Evolutionary conservation across 2,797 vertebrate genomes (phyloP).

Genomic region (Helicolenus hilgendorfi): DNA sequence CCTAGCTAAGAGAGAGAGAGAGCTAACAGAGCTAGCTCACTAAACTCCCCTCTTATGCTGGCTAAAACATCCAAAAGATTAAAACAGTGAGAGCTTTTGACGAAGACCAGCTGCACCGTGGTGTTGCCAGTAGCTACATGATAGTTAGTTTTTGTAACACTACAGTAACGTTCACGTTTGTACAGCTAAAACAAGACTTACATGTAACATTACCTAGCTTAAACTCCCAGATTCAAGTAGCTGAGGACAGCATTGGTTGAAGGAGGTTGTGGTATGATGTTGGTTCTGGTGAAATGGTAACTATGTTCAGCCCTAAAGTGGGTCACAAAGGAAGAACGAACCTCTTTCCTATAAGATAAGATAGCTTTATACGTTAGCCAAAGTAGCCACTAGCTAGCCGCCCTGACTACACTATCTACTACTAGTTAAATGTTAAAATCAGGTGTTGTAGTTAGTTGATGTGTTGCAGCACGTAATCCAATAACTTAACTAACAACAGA

Average conservation of each 20-base stretch:
- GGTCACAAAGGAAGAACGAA: neutral
- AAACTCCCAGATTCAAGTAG: neutral
- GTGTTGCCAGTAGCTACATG: neutral
- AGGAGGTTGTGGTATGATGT: neutral
- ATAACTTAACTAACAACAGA: neutral
- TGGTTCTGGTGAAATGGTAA: neutral
- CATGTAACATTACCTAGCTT: neutral
- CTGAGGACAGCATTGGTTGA: neutral
- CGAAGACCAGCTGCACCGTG: rapidly evolving
- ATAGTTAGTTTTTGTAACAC: neutral
- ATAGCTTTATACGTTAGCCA: conserved; percentile 20
- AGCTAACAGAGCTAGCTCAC: conserved; percentile 9
- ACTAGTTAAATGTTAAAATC: neutral
- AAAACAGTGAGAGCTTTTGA: neutral
- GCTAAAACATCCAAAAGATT: neutral
- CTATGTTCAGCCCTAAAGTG: neutral
- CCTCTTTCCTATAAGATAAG: neutral
- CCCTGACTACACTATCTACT: neutral
- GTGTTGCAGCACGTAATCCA: neutral
- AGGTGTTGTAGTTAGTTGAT: rapidly evolving
- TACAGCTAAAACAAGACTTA: neutral
- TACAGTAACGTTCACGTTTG: neutral
- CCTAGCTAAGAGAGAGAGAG: neutral
- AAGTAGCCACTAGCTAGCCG: conserved; percentile 40
- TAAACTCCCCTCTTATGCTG: neutral